Percentiles rank a stretch among this genome's conserved stretches.
phyloP scores from a whole-genome alignment of 2,888 invertebrate species.

The Perithous albicinctus region DNA sequence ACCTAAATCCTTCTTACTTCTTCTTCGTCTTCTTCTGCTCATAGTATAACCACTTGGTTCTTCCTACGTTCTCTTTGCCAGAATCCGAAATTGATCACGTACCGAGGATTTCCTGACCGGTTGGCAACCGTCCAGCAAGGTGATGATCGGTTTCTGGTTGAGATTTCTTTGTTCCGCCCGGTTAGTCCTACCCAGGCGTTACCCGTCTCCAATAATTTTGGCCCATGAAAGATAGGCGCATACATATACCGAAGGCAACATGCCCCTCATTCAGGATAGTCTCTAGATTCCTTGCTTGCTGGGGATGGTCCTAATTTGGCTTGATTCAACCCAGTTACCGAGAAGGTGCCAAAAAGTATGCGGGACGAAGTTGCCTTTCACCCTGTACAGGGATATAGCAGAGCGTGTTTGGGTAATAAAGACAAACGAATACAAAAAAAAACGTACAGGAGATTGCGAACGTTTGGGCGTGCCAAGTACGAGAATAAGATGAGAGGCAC shows the following conservation, averaged over 20 bases:
- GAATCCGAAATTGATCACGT: slow-evolving; percentile 57
- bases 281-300: not conserved
- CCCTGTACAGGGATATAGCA: not conserved
- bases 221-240: not conserved
- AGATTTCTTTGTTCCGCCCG: slow-evolving; percentile 58
- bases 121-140: slow-evolving; percentile 49
- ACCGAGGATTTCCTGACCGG: slow-evolving; percentile 30
- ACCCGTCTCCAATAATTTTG: not conserved
- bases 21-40: not conserved
- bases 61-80: slow-evolving; percentile 49
- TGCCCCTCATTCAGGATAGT: not conserved
- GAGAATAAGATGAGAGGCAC: too few relatives aligned
- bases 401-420: not conserved
- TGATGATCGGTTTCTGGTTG: slow-evolving; percentile 58
- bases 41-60: slow-evolving; percentile 12
- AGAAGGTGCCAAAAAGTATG: slow-evolving; percentile 7
- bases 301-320: slow-evolving; percentile 20
- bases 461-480: not conserved
- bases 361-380: not conserved
- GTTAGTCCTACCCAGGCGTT: slow-evolving; percentile 35
- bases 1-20: not conserved
- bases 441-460: not conserved
- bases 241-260: not conserved
- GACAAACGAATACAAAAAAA: not conserved
- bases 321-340: not conserved